A percentile compares a stretch with the other conserved stretches of the same genome.
Conservation (phyloP, 2,797 vertebrate genomes). For the Coreius guichenoti region DNA sequence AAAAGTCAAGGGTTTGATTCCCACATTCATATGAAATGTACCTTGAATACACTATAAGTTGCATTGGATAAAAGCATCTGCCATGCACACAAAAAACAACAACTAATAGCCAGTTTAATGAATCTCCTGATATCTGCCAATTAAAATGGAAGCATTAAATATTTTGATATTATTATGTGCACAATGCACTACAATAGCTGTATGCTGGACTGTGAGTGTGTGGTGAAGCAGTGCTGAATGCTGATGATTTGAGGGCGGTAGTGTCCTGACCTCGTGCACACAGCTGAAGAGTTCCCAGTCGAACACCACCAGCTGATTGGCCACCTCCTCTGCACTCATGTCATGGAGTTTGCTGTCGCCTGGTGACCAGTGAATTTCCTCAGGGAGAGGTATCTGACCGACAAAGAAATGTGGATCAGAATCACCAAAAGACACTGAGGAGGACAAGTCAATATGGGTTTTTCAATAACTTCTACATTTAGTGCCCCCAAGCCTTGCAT, state of each 20-base stretch:
- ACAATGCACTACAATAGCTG: background rate
- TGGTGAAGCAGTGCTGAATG: background rate
- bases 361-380: slow-evolving; percentile 92
- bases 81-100: background rate
- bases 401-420: slow-evolving; percentile 6
- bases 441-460: background rate
- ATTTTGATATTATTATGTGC: background rate
- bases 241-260: slow-evolving; percentile 8
- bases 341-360: slow-evolving; percentile 94
- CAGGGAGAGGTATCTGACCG: slow-evolving; percentile 87
- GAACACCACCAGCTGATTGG: slow-evolving; percentile 92
- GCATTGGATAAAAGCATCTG: background rate
- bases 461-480: slow-evolving; percentile 1
- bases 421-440: slow-evolving; percentile 14
- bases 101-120: background rate
- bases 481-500: background rate
- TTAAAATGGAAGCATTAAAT: too few species aligned
- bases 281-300: slow-evolving; percentile 98
- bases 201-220: slow-evolving; percentile 1
- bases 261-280: slow-evolving; percentile 88
- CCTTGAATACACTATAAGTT: background rate
- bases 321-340: slow-evolving; percentile 90
- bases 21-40: background rate
- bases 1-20: background rate
- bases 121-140: background rate